Base-by-base conservation (phyloP, 1,140 invertebrate species). In the Penaeus indicus region DNA sequence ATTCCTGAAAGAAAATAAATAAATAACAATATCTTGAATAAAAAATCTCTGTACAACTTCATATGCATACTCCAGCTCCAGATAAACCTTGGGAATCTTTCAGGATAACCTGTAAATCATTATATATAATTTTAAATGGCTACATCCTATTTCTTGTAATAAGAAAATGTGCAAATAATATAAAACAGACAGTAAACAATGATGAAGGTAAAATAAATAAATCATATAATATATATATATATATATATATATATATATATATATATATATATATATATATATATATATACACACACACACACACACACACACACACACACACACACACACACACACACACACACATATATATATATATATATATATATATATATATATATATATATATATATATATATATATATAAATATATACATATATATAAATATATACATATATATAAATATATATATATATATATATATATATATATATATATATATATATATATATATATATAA, bases 1-100 rank as follows among this genome's bases (percentile, higher is more conserved):
- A 67, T 75, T 91, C 90, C 90, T 91, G 90, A 21, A 72, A 79
- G 38, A 38, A 10, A 63, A 87, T 85, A 77, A 83, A 60, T 25
- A 60, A 11, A 18, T 16, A 25, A 72, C 69, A 72, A 72, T 72
- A 1, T 72, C 19, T 38, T 11, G 69, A 72, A 72, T 38, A 72
- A 72, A 72, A 60, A 21, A 3, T 75, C 11, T 72, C 22, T 16
- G 8, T n/a, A 75, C 54, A 47, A 85, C 64, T 22, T 54, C 54
- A 54, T 5, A 54, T 54, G 16, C 54, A 11, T 16, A 54, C 0
- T 54, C 1, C 38, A 42, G 7, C 2, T 4, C 38, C 0, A 42
- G 5, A 7, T 42, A 42, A 42, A 42, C 38, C 54, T 54, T 10
- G 10, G 1, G 54, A 54, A 54, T 54, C 16, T 54, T 16, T 54